Evolutionary conservation across 2,113 vertebrate species (phyloP).

Genomic region (Lamprotornis superbus): DNA sequence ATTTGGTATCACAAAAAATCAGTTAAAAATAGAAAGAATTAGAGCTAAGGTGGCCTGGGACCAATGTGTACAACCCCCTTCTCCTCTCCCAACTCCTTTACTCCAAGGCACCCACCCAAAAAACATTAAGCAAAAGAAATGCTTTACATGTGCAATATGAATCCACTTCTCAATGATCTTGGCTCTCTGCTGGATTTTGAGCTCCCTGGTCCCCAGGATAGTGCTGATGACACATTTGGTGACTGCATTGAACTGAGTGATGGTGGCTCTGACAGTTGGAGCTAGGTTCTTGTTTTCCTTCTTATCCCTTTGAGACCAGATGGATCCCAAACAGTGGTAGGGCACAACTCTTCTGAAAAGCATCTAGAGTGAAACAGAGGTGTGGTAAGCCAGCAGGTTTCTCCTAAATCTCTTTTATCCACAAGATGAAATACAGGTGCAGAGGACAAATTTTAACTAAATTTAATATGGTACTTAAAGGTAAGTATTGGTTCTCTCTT

Average conservation of each 20-base stretch:
- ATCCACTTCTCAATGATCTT: conserved; percentile 95
- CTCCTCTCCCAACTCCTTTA: not conserved
- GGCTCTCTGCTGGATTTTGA: conserved; percentile 85
- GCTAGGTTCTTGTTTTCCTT: conserved; percentile 89
- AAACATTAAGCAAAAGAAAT: not conserved
- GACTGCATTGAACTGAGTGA: conserved; percentile 91
- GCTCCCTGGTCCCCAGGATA: conserved; percentile 79
- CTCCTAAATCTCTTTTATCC: not conserved
- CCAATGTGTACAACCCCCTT: not conserved
- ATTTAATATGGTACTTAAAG: not conserved
- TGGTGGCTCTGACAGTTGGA: conserved; percentile 89
- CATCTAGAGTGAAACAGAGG: conserved; percentile 72
- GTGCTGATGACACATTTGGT: conserved; percentile 91
- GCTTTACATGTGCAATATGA: conserved; percentile 85
- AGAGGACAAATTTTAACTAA: not conserved
- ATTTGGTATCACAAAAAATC: not conserved
- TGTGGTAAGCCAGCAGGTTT: not conserved
- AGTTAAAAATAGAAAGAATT: not conserved
- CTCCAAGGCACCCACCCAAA: not conserved
- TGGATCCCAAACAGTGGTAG: conserved; percentile 91
- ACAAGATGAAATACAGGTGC: not conserved
- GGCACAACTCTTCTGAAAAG: conserved; percentile 93
- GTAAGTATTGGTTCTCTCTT: not conserved
- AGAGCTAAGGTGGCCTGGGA: not conserved
- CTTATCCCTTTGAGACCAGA: conserved; percentile 93